phyloP scores from a whole-genome alignment of 2,888 invertebrate genomes.

The Habrosyne pyritoides region DNA sequence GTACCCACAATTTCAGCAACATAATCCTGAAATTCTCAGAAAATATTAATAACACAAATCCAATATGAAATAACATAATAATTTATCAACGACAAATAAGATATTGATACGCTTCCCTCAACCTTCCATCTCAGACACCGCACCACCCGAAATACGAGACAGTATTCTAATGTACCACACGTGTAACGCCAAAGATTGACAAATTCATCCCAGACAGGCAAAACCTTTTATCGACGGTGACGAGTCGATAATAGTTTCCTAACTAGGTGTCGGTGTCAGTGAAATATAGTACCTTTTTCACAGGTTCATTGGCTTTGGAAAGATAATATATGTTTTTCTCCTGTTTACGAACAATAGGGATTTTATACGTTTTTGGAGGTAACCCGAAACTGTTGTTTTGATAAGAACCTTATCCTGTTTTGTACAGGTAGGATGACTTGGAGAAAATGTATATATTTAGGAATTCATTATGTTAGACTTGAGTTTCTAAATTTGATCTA shows the following conservation, averaged over 20 bases:
- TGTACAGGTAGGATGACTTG: background rate
- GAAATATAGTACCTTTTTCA: slow-evolving; percentile 15
- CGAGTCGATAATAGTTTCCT: slow-evolving; percentile 25
- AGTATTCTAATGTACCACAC: slow-evolving; percentile 33
- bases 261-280: slow-evolving; percentile 28
- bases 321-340: slow-evolving; percentile 40
- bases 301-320: slow-evolving; percentile 35
- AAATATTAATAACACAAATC: background rate
- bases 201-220: slow-evolving; percentile 35
- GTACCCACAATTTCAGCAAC: background rate
- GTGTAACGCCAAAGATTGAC: slow-evolving; percentile 50
- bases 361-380: slow-evolving; percentile 1
- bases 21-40: background rate
- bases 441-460: background rate
- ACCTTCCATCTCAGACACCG: slow-evolving; percentile 14
- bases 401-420: background rate
- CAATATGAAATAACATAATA: slow-evolving; percentile 23
- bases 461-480: background rate
- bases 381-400: slow-evolving; percentile 16
- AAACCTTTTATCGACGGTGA: slow-evolving; percentile 50
- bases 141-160: slow-evolving; percentile 26
- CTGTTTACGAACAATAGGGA: background rate
- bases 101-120: slow-evolving; percentile 11
- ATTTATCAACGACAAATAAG: slow-evolving; percentile 7
- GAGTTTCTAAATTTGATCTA: too few relatives aligned